Evolutionary conservation across 35 echinoderm and acorn worm genomes (phyloP), one percentile per base, ranked within the genome.

Genomic region (Nesometra sesokonis): DNA sequence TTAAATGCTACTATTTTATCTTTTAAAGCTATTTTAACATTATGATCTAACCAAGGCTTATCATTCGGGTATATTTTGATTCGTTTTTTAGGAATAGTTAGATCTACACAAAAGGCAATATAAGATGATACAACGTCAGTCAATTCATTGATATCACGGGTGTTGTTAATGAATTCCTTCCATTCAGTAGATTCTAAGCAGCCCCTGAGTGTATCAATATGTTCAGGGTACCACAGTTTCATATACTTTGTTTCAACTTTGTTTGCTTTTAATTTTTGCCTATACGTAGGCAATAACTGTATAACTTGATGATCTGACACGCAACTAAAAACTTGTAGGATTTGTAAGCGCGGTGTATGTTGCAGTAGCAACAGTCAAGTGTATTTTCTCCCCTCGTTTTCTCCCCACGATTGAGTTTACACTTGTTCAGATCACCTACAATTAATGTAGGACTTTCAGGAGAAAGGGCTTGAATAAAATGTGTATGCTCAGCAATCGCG

Each of bases 401-500:
- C 2, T 17, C 9, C 1, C 7, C 11, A 67, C 23, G 8, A 3
- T 88, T 87, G 19, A 88, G 80, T 32, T 15, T 46, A 88, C 78
- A 88, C 33, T 88, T 46, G 57, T 78, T 86, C 76, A 83, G 32
- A 83, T 76, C 34, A 32, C 85, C 57, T 86, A 84, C 34, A 17
- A 89, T 77, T 33, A 89, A 82, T 35, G 57, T 86, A 3, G 84
- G 89, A 30, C 79, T 81, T 9, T 89, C 87, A 31, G 87, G 80
- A 17, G 80, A 83, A 13, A 4, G 17, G 21, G 34, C 23, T 31
- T 30, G 80, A 29, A 92, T 80, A 35, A 83, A 35, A 47, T 88
- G 80, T 52, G 86, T 82, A 19, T 88, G 46, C 29, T 87, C 36
- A 32, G 90, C 90, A 15, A 91, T 91, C 11, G 33, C 17, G 5